Conservation (phyloP, 2,888 invertebrate species). For the Phortica magna region DNA sequence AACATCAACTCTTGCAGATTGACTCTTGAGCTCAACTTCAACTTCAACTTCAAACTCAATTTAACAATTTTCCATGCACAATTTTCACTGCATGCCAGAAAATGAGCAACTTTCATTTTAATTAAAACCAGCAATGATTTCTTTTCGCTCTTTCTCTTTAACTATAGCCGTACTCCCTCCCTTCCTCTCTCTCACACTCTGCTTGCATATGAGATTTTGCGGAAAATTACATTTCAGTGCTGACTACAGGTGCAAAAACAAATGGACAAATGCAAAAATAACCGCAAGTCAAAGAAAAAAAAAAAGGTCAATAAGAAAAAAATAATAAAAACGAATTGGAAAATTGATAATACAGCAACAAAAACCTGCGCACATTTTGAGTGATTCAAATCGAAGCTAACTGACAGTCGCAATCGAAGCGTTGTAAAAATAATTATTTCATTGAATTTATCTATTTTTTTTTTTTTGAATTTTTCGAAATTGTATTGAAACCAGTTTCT, state of each 20-base stretch:
- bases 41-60: conserved; percentile 23
- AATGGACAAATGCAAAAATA: conserved; percentile 27
- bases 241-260: conserved; percentile 30
- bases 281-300: conserved; percentile 13
- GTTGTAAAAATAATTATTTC: conserved; percentile 55
- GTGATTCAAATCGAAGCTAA: not conserved
- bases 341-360: conserved; percentile 22
- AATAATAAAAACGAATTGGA: conserved; percentile 14
- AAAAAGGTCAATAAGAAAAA: conserved; percentile 30
- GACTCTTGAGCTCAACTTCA: not conserved
- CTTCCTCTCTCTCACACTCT: not conserved
- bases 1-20: conserved; percentile 7
- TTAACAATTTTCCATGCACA: conserved; percentile 36
- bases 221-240: not conserved
- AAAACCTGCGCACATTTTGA: not conserved
- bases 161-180: not conserved
- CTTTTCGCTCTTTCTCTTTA: not conserved
- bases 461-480: conserved; percentile 53
- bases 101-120: conserved; percentile 65
- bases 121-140: conserved; percentile 53
- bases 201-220: not conserved
- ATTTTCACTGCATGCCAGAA: not conserved
- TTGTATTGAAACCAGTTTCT: conserved; percentile 50
- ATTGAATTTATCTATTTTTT: conserved; percentile 2
- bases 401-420: not conserved